Percentiles rank a stretch among this genome's conserved stretches.
phyloP scores from a whole-genome alignment of 2,888 invertebrate genomes.

The Stenurella melanura region DNA sequence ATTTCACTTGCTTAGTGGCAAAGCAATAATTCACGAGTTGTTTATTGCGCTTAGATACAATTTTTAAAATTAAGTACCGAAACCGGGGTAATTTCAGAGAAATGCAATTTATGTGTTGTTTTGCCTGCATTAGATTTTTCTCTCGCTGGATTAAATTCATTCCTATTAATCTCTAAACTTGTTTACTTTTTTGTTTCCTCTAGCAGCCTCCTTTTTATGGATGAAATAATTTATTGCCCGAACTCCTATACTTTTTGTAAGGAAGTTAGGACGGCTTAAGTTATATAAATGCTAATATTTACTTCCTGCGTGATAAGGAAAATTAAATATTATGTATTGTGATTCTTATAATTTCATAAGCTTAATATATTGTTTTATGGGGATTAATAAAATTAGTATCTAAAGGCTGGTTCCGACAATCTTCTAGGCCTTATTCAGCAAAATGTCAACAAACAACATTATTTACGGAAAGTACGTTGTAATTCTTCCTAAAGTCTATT shows the following conservation, averaged over 20 bases:
- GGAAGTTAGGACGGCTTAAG: conserved; percentile 11
- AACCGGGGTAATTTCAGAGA: not conserved
- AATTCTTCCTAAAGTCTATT: not conserved
- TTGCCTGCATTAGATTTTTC: not conserved
- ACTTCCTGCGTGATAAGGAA: conserved; percentile 10
- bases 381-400: not conserved
- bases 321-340: not conserved
- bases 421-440: not conserved
- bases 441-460: not conserved
- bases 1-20: not conserved
- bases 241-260: not conserved
- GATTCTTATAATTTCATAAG: conserved; percentile 3
- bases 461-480: not conserved
- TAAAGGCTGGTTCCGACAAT: not conserved
- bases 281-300: conserved; percentile 27
- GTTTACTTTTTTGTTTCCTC: conserved; percentile 11
- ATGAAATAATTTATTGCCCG: not conserved
- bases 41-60: not conserved
- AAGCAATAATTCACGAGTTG: not conserved
- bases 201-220: not conserved
- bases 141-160: not conserved
- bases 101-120: conserved; percentile 18
- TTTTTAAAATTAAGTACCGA: not conserved
- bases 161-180: conserved; percentile 6
- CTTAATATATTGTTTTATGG: conserved; percentile 8